phyloP scores from a whole-genome alignment of 1,140 invertebrate genomes.

The Zeugodacus cucurbitae region DNA sequence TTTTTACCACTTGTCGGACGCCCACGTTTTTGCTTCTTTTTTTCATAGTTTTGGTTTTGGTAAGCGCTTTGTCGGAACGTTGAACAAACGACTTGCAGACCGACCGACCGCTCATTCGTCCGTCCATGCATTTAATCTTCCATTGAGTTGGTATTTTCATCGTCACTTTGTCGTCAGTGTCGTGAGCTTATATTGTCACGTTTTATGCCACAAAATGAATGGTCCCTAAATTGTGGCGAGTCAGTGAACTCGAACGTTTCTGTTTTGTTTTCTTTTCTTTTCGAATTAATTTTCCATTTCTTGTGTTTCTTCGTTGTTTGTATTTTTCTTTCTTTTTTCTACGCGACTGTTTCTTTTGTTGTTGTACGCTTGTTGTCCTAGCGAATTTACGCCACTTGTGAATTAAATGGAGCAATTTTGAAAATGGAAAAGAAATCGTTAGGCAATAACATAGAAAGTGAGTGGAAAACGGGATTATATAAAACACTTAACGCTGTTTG shows the following conservation, averaged over 20 bases:
- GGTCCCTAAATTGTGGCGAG: slow-evolving; percentile 24
- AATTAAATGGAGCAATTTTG: slow-evolving; percentile 32
- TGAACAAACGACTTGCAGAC: neutral
- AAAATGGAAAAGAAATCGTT: neutral
- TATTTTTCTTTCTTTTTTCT: neutral
- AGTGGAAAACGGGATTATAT: neutral
- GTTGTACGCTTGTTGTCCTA: neutral
- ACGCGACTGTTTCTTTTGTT: neutral
- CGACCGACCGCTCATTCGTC: neutral
- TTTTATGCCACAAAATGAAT: slow-evolving; percentile 34
- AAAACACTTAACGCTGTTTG: slow-evolving; percentile 1
- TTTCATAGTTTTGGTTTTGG: neutral
- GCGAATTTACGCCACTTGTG: slow-evolving; percentile 14
- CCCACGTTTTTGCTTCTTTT: neutral
- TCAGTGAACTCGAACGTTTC: slow-evolving; percentile 10
- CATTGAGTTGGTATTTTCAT: neutral
- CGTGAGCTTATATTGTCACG: slow-evolving; percentile 19
- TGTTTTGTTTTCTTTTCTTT: neutral
- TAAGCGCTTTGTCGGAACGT: neutral
- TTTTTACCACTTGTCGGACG: neutral
- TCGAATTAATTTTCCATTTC: neutral
- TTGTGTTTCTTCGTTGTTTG: neutral
- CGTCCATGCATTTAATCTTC: neutral
- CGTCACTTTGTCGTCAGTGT: neutral
- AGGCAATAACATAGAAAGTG: neutral